Base-by-base conservation (phyloP, 2,888 invertebrate genomes). In the Limnephilus marmoratus region DNA sequence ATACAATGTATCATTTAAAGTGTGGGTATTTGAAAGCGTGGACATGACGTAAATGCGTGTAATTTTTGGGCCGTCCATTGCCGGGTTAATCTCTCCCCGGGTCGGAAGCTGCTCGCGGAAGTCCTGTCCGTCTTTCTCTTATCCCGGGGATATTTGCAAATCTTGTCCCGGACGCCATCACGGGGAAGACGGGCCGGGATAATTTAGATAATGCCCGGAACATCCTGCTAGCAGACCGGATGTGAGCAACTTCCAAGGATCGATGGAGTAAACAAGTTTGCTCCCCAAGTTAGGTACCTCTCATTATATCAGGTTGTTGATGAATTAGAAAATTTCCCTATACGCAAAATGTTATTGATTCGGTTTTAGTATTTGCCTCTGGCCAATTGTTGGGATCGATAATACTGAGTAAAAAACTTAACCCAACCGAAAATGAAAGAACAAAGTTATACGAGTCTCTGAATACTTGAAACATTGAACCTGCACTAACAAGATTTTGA, bases 131-230 rank as follows among this genome's bases (percentile, higher is more conserved):
- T 88, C 88, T 37, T 15, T 29, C 15, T 11, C 37, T 15, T 68
- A 31, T 80, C 80, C 41, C 41, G 37, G 80, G 80, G 88, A 41
- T 89, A 81, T 81, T 81, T 37, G 80, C 88, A 34, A 80, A n/a
- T 81, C 88, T 81, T 24, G 34, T 89, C 88, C 88, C 31, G 31
- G 41, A 45, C 13, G 18, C 85, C 18, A 45, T 31, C 34, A n/a
- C 85, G 3, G 37, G 31, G 37, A 37, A 34, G 34, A 31, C 29
- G 82, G 83, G 37, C 85, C 45, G 41, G 86, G n/a, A 45, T 45
- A 37, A 86, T 86, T 86, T 86, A 86, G 86, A 49, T 86, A 86
- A 86, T 86, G 13, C 86, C 83, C 83, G 83, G 86, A 86, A 45
- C 86, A 29, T 29, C 87, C 68, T 53, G 53, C 87, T 18, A 18